Conservation (phyloP, 2,113 vertebrate species). For the Rhipidura dahli region DNA sequence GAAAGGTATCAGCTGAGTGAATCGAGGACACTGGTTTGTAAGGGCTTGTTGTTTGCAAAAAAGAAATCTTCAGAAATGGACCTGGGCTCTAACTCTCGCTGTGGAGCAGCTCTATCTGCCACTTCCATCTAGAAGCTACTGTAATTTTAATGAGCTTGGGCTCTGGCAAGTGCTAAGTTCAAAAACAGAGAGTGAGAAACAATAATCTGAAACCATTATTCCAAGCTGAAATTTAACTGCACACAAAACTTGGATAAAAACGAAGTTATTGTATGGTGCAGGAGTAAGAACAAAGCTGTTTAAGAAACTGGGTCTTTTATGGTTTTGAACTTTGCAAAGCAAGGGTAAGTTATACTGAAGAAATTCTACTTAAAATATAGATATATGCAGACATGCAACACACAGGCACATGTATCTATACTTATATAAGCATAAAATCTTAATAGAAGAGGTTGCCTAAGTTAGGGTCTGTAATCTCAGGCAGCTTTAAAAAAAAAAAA, state of each 20-base stretch:
- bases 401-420: fast-evolving
- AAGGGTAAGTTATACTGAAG: neutral
- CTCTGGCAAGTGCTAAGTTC: neutral
- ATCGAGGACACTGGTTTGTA: neutral
- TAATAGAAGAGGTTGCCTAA: neutral
- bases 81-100: neutral
- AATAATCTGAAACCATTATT: neutral
- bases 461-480: neutral
- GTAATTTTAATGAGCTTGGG: neutral
- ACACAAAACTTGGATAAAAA: neutral
- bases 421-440: neutral
- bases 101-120: neutral
- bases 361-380: neutral
- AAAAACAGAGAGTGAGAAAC: neutral
- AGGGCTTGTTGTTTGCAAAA: neutral
- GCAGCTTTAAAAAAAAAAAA: neutral
- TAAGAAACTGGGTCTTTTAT: neutral
- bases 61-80: neutral
- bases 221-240: neutral
- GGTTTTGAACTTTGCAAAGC: neutral
- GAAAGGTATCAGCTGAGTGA: slow-evolving; percentile 44
- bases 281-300: neutral
- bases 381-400: neutral
- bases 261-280: neutral
- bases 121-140: neutral